Percentiles rank a stretch among this genome's conserved stretches.
These are phyloP conservation scores for Pangasius mekongensis DNA, from an alignment of 2,797 vertebrate species.

Conservation along the genomic window DNA sequence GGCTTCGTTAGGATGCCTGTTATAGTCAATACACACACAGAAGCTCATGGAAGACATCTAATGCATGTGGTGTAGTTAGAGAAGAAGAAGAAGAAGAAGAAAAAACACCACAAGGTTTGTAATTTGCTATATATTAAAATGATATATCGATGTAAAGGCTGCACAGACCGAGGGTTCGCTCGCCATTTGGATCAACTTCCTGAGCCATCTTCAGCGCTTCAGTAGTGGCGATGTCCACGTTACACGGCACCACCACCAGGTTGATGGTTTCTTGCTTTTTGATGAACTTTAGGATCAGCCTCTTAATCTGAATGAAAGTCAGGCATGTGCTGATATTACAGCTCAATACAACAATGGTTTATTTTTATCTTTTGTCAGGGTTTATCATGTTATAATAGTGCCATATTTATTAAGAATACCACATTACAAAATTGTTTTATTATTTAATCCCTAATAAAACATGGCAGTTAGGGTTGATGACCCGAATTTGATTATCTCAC, in stretches of 20 bases:
- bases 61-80: not conserved
- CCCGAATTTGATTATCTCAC: not conserved
- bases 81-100: not conserved
- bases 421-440: not conserved
- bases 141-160: not conserved
- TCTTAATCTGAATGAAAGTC: slow-evolving; percentile 76
- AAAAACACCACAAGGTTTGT: not conserved
- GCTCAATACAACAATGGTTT: not conserved
- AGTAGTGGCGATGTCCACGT: slow-evolving; percentile 90
- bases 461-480: too few relatives aligned
- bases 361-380: not conserved
- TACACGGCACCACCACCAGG: slow-evolving; percentile 87
- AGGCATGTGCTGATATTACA: not conserved
- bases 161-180: slow-evolving; percentile 85
- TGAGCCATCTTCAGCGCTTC: slow-evolving; percentile 90
- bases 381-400: not conserved
- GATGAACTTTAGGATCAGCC: slow-evolving; percentile 79
- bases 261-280: slow-evolving; percentile 84
- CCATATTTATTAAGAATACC: not conserved
- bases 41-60: not conserved
- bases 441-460: not conserved
- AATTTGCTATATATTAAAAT: too few relatives aligned
- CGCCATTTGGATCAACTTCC: slow-evolving; percentile 81
- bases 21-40: not conserved
- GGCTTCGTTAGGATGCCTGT: slow-evolving; percentile 81